A percentile compares a stretch with the other conserved stretches of the same genome.
Evolutionary conservation across 2,888 invertebrate species (phyloP).

Genomic region (Aelia acuminata): DNA sequence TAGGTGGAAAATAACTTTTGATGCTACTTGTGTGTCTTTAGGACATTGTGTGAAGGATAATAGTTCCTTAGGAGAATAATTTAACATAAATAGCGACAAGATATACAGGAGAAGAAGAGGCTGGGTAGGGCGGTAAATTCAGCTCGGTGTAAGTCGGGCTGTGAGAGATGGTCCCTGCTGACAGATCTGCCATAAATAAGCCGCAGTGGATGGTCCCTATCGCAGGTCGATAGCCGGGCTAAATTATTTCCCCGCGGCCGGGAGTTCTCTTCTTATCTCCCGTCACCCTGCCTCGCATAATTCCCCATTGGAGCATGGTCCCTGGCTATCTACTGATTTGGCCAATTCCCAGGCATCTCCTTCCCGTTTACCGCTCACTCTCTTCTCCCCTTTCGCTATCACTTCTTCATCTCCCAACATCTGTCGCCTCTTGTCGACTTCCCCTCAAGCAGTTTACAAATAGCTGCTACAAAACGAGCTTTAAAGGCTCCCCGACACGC

Average conservation of each 20-base stretch:
- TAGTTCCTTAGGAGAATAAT: neutral
- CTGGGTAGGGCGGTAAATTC: neutral
- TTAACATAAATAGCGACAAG: neutral
- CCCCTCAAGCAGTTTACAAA: constrained; percentile 15
- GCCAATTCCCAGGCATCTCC: constrained; percentile 43
- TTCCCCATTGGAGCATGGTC: constrained; percentile 11
- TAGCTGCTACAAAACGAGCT: neutral
- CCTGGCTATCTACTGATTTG: constrained; percentile 44
- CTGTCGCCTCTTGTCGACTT: neutral
- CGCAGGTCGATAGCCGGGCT: constrained; percentile 15
- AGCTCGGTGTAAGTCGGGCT: neutral
- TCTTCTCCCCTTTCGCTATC: neutral
- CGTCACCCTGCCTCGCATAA: constrained; percentile 38
- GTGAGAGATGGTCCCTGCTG: constrained; percentile 10
- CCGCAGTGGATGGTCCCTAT: constrained; percentile 11
- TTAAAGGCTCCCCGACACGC: neutral
- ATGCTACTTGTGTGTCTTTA: neutral
- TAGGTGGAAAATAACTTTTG: neutral
- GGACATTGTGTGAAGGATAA: neutral
- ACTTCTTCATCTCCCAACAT: constrained; percentile 1
- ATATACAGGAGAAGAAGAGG: constrained; percentile 1
- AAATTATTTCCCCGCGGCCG: constrained; percentile 24
- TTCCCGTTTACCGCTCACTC: neutral
- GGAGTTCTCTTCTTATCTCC: constrained; percentile 28
- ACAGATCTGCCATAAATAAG: constrained; percentile 40